Conservation (phyloP, 2,888 invertebrate genomes). For the Aproaerema taeniolella region DNA sequence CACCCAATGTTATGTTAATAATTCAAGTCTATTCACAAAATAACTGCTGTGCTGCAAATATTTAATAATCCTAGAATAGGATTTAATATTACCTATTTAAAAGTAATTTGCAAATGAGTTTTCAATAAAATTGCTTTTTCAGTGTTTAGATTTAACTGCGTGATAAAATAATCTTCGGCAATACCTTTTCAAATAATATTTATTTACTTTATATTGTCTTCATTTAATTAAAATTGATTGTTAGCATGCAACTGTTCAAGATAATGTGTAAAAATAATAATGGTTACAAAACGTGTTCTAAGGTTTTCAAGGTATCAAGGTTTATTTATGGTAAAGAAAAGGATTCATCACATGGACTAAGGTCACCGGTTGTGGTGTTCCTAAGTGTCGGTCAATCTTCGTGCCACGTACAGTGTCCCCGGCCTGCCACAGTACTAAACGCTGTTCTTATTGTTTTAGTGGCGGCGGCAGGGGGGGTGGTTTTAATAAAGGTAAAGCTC, state of each 20-base stretch:
- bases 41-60: too few relatives aligned
- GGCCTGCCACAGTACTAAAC: constrained; percentile 84
- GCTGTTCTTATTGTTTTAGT: constrained; percentile 92
- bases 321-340: constrained; percentile 77
- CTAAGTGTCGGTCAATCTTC: constrained; percentile 72
- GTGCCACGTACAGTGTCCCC: constrained; percentile 76
- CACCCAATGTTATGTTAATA: too few relatives aligned
- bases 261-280: constrained; percentile 40
- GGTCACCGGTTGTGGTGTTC: constrained; percentile 71
- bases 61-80: too few relatives aligned
- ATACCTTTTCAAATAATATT: too few relatives aligned
- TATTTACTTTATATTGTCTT: too few relatives aligned
- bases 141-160: too few relatives aligned
- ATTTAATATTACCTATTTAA: too few relatives aligned
- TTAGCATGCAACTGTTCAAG: constrained; percentile 43
- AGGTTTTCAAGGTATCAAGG: constrained; percentile 72
- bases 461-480: constrained; percentile 96
- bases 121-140: too few relatives aligned
- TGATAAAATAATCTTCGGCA: too few relatives aligned
- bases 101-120: too few relatives aligned
- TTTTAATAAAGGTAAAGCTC: constrained; percentile 98
- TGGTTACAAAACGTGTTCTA: constrained; percentile 59
- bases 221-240: constrained; percentile 1
- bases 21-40: too few relatives aligned
- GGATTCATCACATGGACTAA: constrained; percentile 69